phyloP scores from a whole-genome alignment of 2,113 vertebrate genomes.

The Dasyurus viverrinus region DNA sequence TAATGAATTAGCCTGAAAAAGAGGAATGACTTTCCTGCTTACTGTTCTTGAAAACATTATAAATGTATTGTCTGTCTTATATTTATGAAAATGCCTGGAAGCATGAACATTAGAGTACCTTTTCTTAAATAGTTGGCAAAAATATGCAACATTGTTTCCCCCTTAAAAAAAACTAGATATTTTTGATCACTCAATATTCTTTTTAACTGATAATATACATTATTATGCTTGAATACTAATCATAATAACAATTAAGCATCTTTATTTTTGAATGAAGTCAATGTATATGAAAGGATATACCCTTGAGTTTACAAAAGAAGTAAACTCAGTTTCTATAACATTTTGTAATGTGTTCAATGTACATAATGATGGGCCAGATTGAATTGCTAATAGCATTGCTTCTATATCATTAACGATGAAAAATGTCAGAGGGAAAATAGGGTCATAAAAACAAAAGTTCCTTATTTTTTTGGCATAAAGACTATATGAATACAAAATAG shows the following conservation, averaged over 20 bases:
- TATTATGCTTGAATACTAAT: neutral
- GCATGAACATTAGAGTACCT: neutral
- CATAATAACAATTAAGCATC: neutral
- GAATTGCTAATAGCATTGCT: neutral
- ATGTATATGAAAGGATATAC: neutral
- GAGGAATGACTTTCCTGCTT: conserved; percentile 28
- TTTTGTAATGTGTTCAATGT: neutral
- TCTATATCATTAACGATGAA: neutral
- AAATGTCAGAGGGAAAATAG: neutral
- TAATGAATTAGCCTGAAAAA: conserved; percentile 69
- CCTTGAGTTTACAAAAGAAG: neutral
- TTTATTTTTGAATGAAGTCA: neutral
- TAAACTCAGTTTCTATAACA: neutral
- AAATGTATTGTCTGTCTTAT: conserved; percentile 34
- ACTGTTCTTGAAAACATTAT: conserved; percentile 44
- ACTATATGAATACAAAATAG: neutral
- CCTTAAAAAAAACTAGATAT: neutral
- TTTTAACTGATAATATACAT: neutral
- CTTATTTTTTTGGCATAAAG: neutral
- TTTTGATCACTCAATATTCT: neutral
- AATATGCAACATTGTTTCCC: neutral
- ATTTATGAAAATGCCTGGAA: conserved; percentile 14
- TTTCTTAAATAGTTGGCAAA: neutral
- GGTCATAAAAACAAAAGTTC: conserved; percentile 2
- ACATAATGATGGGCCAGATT: neutral